phyloP scores from a whole-genome alignment of 2,797 vertebrate genomes.

The Microctenopoma steveboyesi region DNA sequence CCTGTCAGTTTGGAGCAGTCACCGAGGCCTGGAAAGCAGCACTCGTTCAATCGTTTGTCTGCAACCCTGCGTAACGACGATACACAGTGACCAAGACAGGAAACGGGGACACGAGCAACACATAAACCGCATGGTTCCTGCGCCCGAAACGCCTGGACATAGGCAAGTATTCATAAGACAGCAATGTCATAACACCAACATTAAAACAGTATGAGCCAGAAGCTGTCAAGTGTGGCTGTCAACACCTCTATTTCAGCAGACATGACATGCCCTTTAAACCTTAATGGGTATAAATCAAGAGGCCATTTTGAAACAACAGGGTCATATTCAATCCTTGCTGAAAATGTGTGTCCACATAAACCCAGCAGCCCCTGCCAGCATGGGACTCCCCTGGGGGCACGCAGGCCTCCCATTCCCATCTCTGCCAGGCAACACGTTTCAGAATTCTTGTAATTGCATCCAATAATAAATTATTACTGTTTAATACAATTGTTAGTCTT shows the following conservation, averaged over 20 bases:
- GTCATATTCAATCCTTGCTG: slow-evolving; percentile 80
- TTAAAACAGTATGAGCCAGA: slow-evolving; percentile 79
- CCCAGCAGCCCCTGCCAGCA: slow-evolving; percentile 75
- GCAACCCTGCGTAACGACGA: slow-evolving; percentile 2
- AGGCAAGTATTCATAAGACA: slow-evolving; percentile 37
- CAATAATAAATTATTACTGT: slow-evolving; percentile 23
- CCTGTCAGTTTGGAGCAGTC: slow-evolving; percentile 2
- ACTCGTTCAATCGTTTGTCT: slow-evolving; percentile 2
- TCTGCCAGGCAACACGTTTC: slow-evolving; percentile 53
- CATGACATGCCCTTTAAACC: slow-evolving; percentile 79
- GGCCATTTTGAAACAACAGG: slow-evolving; percentile 84
- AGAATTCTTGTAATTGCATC: slow-evolving; percentile 43
- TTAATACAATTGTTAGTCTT: slow-evolving; percentile 37
- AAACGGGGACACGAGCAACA: slow-evolving; percentile 21
- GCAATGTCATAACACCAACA: slow-evolving; percentile 56
- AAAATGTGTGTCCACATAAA: slow-evolving; percentile 77
- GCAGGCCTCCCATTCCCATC: slow-evolving; percentile 41
- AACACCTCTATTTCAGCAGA: slow-evolving; percentile 84
- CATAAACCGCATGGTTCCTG: slow-evolving; percentile 16
- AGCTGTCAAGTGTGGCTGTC: slow-evolving; percentile 83
- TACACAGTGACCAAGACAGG: slow-evolving; percentile 1
- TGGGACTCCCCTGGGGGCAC: slow-evolving; percentile 73
- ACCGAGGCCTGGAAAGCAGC: slow-evolving; percentile 6
- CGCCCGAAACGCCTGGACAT: slow-evolving; percentile 28
- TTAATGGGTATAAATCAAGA: slow-evolving; percentile 85